Percentiles rank a stretch among this genome's conserved stretches.
Evolutionary conservation across 2,797 vertebrate species (phyloP).

Genomic region (Parauchenoglanis ngamensis): DNA sequence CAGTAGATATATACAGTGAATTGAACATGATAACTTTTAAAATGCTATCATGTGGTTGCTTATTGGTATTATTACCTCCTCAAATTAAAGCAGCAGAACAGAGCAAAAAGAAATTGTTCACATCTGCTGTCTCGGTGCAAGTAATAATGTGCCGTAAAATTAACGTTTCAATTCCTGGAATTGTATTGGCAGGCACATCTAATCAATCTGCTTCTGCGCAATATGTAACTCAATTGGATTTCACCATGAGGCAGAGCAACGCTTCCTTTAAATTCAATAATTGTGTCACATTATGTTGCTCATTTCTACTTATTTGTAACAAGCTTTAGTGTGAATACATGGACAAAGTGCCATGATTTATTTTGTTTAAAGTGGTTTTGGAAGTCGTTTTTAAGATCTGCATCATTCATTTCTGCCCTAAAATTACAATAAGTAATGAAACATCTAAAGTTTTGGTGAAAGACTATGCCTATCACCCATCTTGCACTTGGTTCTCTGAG

Average conservation of each 20-base stretch:
- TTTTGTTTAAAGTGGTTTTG: not conserved
- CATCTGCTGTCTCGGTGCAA: constrained; percentile 9
- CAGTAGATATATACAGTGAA: not conserved
- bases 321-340: constrained; percentile 9
- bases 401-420: not conserved
- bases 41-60: not conserved
- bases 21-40: not conserved
- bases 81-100: not conserved
- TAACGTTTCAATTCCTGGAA: constrained; percentile 30
- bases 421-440: not conserved
- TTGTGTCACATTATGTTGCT: constrained; percentile 29
- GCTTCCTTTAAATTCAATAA: constrained; percentile 33
- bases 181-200: constrained; percentile 42
- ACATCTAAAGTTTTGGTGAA: not conserved
- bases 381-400: not conserved
- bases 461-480: not conserved
- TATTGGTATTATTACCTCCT: not conserved
- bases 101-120: not conserved
- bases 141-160: constrained; percentile 42
- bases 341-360: not conserved
- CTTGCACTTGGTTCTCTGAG: not conserved
- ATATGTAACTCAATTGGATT: constrained; percentile 45
- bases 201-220: constrained; percentile 41
- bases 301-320: constrained; percentile 22
- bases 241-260: constrained; percentile 30